Conservation (phyloP, 2,113 vertebrate genomes). For the Thermophis baileyi region DNA sequence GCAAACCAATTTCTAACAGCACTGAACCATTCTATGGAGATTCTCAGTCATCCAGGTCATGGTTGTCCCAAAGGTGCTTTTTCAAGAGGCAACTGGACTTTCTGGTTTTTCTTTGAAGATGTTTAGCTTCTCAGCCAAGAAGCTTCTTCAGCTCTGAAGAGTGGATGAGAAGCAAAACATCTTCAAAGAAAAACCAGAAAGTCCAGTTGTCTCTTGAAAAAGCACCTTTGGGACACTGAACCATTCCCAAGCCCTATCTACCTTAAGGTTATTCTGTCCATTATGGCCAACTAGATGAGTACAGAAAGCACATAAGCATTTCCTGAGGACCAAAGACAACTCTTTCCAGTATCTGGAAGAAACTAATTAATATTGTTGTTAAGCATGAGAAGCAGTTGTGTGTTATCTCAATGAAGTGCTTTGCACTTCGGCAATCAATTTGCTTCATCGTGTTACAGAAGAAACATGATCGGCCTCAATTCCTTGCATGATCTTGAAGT, state of each 20-base stretch:
- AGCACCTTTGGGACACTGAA: no score
- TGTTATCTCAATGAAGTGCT: background rate
- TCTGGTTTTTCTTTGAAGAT: no score
- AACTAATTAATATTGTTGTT: background rate
- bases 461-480: background rate
- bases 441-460: background rate
- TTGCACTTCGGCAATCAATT: background rate
- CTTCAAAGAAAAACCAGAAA: no score
- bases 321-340: background rate
- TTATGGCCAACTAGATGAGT: background rate
- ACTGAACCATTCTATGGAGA: background rate
- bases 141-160: no score
- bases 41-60: no score
- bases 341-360: background rate
- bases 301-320: background rate
- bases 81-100: no score
- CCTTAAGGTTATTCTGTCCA: background rate
- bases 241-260: background rate
- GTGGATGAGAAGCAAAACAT: no score
- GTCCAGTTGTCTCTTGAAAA: no score
- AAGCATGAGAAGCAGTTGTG: background rate
- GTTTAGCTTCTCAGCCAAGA: no score
- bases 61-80: no score
- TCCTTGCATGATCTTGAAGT: background rate
- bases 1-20: background rate